Evolutionary conservation across 2,888 invertebrate species (phyloP).

Genomic region (Ernsta delagoae): DNA sequence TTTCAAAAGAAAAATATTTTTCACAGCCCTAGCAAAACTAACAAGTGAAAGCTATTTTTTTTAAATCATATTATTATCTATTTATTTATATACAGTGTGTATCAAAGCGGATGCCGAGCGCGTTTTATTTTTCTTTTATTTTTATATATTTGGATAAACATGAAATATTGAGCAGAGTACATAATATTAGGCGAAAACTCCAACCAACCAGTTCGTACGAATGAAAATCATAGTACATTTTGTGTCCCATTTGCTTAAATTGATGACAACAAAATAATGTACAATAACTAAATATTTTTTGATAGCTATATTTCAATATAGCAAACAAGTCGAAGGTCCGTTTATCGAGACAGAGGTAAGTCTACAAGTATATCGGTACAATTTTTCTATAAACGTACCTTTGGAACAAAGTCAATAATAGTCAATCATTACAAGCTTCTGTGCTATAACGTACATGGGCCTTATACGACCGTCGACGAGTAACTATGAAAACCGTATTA

Average conservation of each 20-base stretch:
- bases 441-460: background rate
- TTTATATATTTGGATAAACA: too few relatives aligned
- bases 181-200: too few relatives aligned
- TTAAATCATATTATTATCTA: background rate
- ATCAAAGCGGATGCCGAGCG: too few relatives aligned
- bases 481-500: background rate
- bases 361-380: background rate
- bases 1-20: background rate
- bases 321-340: background rate
- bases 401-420: background rate
- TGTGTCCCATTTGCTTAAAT: background rate
- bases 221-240: background rate
- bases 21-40: conserved; percentile 4
- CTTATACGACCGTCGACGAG: background rate
- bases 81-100: background rate
- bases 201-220: background rate
- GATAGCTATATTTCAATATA: background rate
- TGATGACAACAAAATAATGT: conserved; percentile 12
- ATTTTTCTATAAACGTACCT: conserved; percentile 11
- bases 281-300: background rate
- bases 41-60: background rate
- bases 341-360: background rate
- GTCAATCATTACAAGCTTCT: conserved; percentile 4
- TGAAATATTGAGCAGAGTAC: too few relatives aligned
- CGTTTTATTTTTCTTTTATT: too few relatives aligned